Base-by-base conservation (phyloP, 2,888 invertebrate genomes). In the Habroteleia sp. region DNA sequence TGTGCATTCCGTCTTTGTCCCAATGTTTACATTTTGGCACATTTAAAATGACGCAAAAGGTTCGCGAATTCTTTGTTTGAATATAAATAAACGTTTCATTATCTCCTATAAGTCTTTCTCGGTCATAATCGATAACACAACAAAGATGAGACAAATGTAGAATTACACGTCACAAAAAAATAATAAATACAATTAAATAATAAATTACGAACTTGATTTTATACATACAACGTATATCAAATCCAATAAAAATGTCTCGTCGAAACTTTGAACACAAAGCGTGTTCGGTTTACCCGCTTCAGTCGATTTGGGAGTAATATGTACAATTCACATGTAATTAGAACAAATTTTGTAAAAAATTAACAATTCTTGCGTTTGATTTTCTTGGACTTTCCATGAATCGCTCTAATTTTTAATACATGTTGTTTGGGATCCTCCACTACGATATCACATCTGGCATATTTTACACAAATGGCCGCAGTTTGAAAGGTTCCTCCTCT, bases 1-100 rank as follows among this genome's bases (percentile, higher is more conserved):
- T 20, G 2, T 4, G 4, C 20, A 20, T 52, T 6, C 8, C 16
- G 27, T 48, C 48, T 33, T 76, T 31, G 71, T 78, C 77, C 80
- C 82, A 82, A 85, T 83, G 79, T 81, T 82, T 84, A 80, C 78
- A 82, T 84, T 85, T 85, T 86, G 85, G 85, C 85, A 86, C 85
- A 84, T 80, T 81, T 75, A 77, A 78, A 71, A 69, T 74, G 69
- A 79, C 62, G 76, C 66, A 60, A 65, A 44, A 14, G 29, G 46
- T 41, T 52, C 56, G 58, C 52, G 37, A 50, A 50, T 66, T 66
- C 42, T 54, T 27, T n/a, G 27, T 46, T 35, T 8, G 33, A 44
- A 42, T 31, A 42, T 52, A 41, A 41, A 41, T 65, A 14, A 23
- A 14, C 50, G 25, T 46, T 68, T 27, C 46, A 35, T 60, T 72